Conservation (phyloP, 2,113 vertebrate species). For the Elephas maximus region DNA sequence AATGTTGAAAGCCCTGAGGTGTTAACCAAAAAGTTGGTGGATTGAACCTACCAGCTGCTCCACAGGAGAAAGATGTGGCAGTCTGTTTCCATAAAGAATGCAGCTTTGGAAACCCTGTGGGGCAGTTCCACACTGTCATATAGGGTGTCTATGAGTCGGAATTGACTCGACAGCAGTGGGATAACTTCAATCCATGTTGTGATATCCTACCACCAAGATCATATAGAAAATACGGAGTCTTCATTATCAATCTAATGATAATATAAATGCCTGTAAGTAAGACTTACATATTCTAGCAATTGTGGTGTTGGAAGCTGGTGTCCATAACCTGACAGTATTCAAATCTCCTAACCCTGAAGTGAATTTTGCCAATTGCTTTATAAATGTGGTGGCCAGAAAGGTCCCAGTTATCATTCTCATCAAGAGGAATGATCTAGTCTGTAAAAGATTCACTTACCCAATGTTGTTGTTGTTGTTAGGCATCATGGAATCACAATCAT, state of each 20-base stretch:
- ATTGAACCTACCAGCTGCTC: not conserved
- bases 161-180: not conserved
- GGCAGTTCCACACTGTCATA: not conserved
- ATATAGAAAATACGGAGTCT: not conserved
- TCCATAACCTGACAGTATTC: not conserved
- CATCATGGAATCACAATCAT: too few relatives aligned
- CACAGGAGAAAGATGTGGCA: not conserved
- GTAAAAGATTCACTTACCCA: not conserved
- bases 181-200: not conserved
- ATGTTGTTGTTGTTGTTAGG: too few relatives aligned
- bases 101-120: not conserved
- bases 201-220: not conserved
- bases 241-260: not conserved
- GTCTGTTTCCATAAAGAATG: not conserved
- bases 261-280: not conserved
- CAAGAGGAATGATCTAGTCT: not conserved
- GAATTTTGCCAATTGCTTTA: not conserved
- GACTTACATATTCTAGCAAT: fast-evolving
- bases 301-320: not conserved
- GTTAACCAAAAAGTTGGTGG: not conserved
- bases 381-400: not conserved
- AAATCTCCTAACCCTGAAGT: not conserved
- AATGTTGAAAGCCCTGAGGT: not conserved
- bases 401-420: not conserved
- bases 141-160: not conserved